These are phyloP conservation scores for Dicrurus megarhynchus DNA, from an alignment of 2,113 vertebrate genomes.

Conservation along the genomic window DNA sequence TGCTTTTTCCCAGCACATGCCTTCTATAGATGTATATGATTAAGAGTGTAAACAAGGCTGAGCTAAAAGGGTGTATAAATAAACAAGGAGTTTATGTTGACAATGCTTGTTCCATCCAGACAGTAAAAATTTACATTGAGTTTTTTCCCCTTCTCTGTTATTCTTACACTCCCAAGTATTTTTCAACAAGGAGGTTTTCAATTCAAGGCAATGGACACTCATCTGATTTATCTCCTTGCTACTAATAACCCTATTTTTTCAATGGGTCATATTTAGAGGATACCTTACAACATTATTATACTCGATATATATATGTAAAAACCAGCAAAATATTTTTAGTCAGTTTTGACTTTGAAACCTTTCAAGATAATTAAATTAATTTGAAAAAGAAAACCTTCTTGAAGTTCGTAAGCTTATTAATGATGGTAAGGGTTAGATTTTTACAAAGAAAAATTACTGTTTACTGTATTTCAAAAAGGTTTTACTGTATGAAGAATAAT, in stretches of 20 bases:
- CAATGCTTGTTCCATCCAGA: neutral
- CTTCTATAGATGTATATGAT: neutral
- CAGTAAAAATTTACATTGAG: neutral
- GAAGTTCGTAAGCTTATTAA: neutral
- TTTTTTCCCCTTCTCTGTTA: neutral
- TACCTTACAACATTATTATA: neutral
- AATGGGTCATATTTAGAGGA: neutral
- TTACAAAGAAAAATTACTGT: neutral
- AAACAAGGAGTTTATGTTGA: neutral
- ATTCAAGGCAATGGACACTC: neutral
- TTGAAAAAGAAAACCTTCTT: neutral
- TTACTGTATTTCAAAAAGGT: slow-evolving; percentile 8
- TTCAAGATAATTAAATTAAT: neutral
- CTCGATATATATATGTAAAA: neutral
- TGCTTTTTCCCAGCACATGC: neutral
- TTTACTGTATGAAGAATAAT: neutral
- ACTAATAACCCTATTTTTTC: neutral
- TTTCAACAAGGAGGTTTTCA: neutral
- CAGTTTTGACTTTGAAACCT: neutral
- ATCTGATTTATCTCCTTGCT: neutral
- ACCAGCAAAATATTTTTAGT: neutral
- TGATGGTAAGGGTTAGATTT: neutral
- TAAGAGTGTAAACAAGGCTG: neutral
- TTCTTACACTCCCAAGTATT: neutral
- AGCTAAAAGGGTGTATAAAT: neutral